Evolutionary conservation across 2,113 vertebrate genomes (phyloP), one percentile per base, ranked within the genome.

Genomic region (Amblyopsis rosae): DNA sequence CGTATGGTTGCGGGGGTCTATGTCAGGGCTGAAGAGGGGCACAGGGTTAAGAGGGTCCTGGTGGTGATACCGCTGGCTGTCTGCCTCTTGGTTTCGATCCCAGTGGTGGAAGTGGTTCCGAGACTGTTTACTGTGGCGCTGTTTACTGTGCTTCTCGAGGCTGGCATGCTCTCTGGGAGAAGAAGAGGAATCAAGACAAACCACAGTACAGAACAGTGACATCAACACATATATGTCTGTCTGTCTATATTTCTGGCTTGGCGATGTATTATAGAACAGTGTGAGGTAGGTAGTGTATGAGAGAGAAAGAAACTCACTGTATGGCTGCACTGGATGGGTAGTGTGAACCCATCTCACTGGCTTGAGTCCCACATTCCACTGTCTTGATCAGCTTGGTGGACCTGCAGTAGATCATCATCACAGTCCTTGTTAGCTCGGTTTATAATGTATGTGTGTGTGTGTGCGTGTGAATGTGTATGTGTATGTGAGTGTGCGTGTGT

Each of bases 371-470:
- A n/a, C 15, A 92, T 69, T 98, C 95, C 2, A 84, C 79, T 5
- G 85, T 89, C 77, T 95, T 91, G 79, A 96, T 89, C 78, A 96
- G 96, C 45, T 94, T 95, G 87, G 95, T 92, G 76, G 94, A 96
- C 92, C 97, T 97, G 90, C 62, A 58, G 59, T 0, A 2, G 69
- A 61, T 26, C 15, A 67, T 60, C 35, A 62, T 12, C 10, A 46
- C 9, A 7, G 41, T 45, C 16, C 12, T 41, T 1, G 65, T 12
- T 11, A 48, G 15, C 1, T 4, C n/a, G 59, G 56, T 9, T 55
- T 41, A 17, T 11, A 26, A 26, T 26, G 19, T 26, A 2, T 26
- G 19, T 26, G 19, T 26, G 26, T 26, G 26, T 26, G 26, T 26
- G 26, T 26, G 19, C 19, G 19, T 19, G 19, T 19, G 19, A 1